Percentiles rank a stretch among this genome's conserved stretches.
Conservation (phyloP, 1,140 invertebrate species). For the Bombus cullumanus region DNA sequence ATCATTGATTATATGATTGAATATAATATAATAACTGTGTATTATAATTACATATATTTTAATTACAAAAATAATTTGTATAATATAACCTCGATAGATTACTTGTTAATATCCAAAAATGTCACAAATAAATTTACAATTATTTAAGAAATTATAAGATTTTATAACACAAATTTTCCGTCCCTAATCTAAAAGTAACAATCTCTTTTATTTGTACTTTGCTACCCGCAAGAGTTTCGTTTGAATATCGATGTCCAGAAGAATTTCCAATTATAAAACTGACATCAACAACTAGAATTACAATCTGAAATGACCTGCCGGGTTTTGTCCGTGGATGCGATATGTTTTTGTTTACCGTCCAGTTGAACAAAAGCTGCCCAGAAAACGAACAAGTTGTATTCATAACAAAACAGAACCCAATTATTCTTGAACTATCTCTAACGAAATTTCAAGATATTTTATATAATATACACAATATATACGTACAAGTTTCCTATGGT, state of each 20-base stretch:
- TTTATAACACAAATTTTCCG: not conserved
- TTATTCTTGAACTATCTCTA: not conserved
- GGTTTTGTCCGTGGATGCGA: not conserved
- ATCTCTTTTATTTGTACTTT: slow-evolving; percentile 15
- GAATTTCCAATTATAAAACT: slow-evolving; percentile 26
- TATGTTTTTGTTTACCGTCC: slow-evolving; percentile 11
- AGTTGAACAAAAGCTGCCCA: not conserved
- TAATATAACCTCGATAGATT: slow-evolving; percentile 6
- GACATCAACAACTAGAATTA: slow-evolving; percentile 30
- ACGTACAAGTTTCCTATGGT: not conserved
- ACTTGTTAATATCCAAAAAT: not conserved
- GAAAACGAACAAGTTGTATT: not conserved
- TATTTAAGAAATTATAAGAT: not conserved
- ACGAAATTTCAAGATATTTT: not conserved
- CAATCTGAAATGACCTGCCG: slow-evolving; percentile 10
- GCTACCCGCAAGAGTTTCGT: slow-evolving; percentile 9
- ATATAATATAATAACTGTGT: not conserved
- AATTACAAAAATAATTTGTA: too few relatives aligned
- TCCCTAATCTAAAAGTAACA: not conserved
- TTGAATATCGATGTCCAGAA: not conserved
- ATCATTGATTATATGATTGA: not conserved
- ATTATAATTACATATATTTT: not conserved
- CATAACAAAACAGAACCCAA: not conserved
- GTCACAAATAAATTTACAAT: too few relatives aligned
- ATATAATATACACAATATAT: not conserved